Evolutionary conservation across 2,888 invertebrate genomes (phyloP).

Genomic region (Watsonalla cultraria): DNA sequence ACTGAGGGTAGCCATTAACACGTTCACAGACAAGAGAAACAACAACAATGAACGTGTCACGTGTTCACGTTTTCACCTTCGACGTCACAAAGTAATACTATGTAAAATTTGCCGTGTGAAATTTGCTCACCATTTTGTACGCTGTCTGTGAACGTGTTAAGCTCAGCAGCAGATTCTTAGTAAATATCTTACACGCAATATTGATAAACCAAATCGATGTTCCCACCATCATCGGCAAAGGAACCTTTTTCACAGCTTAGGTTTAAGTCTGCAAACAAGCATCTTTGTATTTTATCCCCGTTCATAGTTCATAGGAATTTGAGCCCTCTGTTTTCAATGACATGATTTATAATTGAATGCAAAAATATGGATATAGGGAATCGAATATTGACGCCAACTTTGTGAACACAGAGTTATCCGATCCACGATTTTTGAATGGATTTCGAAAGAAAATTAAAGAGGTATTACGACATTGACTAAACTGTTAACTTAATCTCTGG

Average conservation of each 20-base stretch:
- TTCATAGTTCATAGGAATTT: constrained; percentile 8
- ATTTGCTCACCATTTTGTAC: neutral
- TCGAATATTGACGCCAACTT: constrained; percentile 46
- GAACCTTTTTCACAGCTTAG: constrained; percentile 53
- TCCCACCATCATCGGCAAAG: constrained; percentile 47
- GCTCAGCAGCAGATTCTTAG: constrained; percentile 10
- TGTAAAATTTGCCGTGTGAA: too few relatives aligned
- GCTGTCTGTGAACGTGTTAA: constrained; percentile 6
- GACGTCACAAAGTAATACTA: too few relatives aligned
- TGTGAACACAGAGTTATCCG: constrained; percentile 53
- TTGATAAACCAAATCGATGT: constrained; percentile 59
- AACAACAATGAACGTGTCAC: too few relatives aligned
- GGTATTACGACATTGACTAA: constrained; percentile 47
- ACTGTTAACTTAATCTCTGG: constrained; percentile 36
- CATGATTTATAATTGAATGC: constrained; percentile 9
- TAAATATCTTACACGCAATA: constrained; percentile 33
- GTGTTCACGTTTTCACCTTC: too few relatives aligned
- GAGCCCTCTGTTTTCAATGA: constrained; percentile 1
- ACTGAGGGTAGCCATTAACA: too few relatives aligned
- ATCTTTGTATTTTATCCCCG: constrained; percentile 42
- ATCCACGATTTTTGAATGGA: constrained; percentile 58
- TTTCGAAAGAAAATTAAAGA: constrained; percentile 49
- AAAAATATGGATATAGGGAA: constrained; percentile 29
- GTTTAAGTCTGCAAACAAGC: constrained; percentile 46
- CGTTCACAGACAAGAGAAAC: too few relatives aligned